Conservation (phyloP, 2,113 vertebrate genomes). For the Papio anubis region DNA sequence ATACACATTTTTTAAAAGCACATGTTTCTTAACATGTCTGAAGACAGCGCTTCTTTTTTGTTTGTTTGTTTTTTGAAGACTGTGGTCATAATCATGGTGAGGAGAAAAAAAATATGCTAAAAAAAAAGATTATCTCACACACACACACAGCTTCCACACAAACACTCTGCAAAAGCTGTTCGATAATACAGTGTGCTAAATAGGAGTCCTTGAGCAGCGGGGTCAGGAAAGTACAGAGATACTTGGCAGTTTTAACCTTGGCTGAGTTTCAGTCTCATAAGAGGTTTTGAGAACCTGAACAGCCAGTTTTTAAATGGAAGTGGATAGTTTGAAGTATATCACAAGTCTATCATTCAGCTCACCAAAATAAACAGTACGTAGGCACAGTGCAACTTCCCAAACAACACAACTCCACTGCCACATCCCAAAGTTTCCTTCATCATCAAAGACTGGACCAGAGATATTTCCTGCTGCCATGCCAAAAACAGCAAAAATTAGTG, state of each 20-base stretch:
- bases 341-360: not conserved
- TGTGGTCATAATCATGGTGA: slow-evolving; percentile 8
- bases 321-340: not conserved
- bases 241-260: not conserved
- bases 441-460: not conserved
- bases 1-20: not conserved
- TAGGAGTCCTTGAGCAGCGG: not conserved
- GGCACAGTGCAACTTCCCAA: not conserved
- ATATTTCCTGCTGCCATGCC: not conserved
- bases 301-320: slow-evolving; percentile 55
- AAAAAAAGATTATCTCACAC: slow-evolving; percentile 27
- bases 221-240: not conserved
- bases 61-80: slow-evolving; percentile 5
- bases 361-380: not conserved
- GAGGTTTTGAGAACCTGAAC: slow-evolving; percentile 41
- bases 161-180: not conserved
- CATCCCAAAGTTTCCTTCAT: not conserved
- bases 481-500: not conserved
- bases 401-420: not conserved
- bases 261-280: slow-evolving; percentile 48
- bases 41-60: not conserved
- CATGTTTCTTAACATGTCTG: not conserved
- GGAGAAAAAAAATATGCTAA: not conserved
- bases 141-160: not conserved
- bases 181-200: not conserved